phyloP scores from a whole-genome alignment of 2,113 vertebrate genomes.

The Syngnathus scovelli region DNA sequence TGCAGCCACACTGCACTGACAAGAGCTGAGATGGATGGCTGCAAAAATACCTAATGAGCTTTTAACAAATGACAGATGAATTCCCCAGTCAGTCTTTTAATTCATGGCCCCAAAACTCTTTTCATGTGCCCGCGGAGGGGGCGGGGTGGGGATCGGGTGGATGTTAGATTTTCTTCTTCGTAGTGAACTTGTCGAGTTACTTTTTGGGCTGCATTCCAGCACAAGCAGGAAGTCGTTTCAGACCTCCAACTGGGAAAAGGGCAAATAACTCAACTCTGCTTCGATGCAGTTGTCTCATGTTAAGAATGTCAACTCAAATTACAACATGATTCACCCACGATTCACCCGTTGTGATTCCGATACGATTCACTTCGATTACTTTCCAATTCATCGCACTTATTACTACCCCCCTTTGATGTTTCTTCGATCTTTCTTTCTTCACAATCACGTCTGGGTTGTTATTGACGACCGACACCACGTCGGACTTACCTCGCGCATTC shows the following conservation, averaged over 20 bases:
- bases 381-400: no score
- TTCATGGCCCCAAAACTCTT: background rate
- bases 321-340: background rate
- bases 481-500: slow-evolving; percentile 68
- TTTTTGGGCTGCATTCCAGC: background rate
- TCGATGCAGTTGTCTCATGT: background rate
- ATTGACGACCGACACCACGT: background rate
- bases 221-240: background rate
- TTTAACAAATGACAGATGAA: background rate
- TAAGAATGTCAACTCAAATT: background rate
- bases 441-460: background rate
- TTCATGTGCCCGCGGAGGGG: no score
- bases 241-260: background rate
- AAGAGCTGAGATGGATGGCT: background rate
- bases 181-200: background rate
- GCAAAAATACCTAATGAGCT: background rate
- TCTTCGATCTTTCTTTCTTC: no score
- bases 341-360: no score
- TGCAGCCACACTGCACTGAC: background rate
- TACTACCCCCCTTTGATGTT: no score
- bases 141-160: background rate
- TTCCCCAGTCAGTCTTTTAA: background rate
- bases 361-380: no score
- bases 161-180: background rate
- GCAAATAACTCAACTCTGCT: background rate